Base-by-base conservation (phyloP, 2,797 vertebrate genomes). In the Cottoperca gobio region DNA sequence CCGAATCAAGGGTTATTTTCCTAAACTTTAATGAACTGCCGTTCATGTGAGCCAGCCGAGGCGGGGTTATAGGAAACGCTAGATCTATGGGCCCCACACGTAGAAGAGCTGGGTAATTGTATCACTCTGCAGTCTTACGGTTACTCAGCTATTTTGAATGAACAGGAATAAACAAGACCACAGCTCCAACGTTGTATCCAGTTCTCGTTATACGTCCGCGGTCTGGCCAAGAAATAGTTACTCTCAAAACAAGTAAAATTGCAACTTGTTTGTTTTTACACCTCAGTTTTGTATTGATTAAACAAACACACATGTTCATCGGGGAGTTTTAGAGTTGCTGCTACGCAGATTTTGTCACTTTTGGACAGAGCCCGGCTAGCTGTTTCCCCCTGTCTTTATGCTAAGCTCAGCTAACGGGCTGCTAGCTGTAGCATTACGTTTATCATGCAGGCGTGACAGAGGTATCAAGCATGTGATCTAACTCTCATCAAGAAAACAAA, bases 251-350 rank as follows among this genome's bases (percentile, higher is more conserved):
- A 7, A 14, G n/a, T 26, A 60, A 65, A 52, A 46, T 21, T 42
- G 26, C 12, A 66, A 1, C 12, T 53, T 50, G 28, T 61, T n/a
- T 45, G 33, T 35, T 76, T 75, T 78, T 37, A 72, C 39, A 33
- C 48, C 4, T 21, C 12, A 35, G 6, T 54, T 73, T 40, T 50
- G 39, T 28, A 45, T 33, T 42, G 24, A 28, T 13, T 28, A 26
- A 28, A 19, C 31, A 45, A 59, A 24, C 16, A 43, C 6, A 3
- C 16, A 13, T 70, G 54, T 58, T 42, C 53, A 39, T 67, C 17
- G 35, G 62, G 72, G n/a, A 59, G 40, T 23, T 59, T 61, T 54
- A 49, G 35, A 31, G 1, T 28, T 23, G 14, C 5, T 58, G 21
- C 46, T 31, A 26, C 24, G 17, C 23, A 45, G 35, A 26, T 39